Conservation (phyloP, 2,113 vertebrate species). For the Plestiodon gilberti region DNA sequence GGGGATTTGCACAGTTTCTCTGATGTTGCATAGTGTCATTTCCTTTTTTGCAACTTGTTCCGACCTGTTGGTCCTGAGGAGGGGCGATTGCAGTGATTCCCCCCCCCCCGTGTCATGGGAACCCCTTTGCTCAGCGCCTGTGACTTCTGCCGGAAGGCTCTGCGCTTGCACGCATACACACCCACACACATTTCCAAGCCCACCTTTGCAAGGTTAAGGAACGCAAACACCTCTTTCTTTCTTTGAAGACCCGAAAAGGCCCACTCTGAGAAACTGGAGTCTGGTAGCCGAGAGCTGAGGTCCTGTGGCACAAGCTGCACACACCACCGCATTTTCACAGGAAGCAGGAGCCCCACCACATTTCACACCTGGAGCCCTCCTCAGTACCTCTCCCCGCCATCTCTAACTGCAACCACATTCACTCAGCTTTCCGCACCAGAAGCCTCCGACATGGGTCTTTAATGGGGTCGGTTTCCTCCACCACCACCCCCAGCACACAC, state of each 20-base stretch:
- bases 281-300: too few relatives aligned
- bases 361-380: not conserved
- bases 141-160: too few relatives aligned
- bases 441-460: not conserved
- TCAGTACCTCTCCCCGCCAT: not conserved
- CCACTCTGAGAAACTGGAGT: too few relatives aligned
- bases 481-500: too few relatives aligned
- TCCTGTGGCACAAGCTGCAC: too few relatives aligned
- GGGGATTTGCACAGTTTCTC: not conserved
- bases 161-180: too few relatives aligned
- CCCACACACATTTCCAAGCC: too few relatives aligned
- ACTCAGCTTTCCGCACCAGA: not conserved
- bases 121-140: not conserved
- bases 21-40: not conserved
- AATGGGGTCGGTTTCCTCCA: not conserved
- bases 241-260: too few relatives aligned
- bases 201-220: too few relatives aligned
- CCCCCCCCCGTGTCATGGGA: too few relatives aligned
- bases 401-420: not conserved
- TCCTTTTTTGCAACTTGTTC: not conserved
- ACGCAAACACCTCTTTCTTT: too few relatives aligned
- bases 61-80: not conserved
- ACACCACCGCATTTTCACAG: not conserved
- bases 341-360: not conserved
- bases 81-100: not conserved